Conservation (phyloP, 1,140 invertebrate genomes). For the Apis cerana region DNA sequence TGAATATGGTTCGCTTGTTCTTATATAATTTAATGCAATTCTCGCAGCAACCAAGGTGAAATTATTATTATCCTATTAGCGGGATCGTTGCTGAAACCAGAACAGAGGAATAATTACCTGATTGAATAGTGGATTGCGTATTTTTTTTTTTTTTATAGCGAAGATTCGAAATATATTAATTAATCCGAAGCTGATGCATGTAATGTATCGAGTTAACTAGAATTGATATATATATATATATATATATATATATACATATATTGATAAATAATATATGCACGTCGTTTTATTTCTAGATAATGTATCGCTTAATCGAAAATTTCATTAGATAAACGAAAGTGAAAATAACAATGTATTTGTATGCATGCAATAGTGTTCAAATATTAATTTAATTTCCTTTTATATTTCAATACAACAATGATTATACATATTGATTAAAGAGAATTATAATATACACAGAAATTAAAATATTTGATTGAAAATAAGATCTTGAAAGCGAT, state of each 20-base stretch:
- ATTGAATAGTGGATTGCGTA: not conserved
- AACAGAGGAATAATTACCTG: not conserved
- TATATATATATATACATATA: no score
- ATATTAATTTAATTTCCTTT: no score
- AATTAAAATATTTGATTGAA: no score
- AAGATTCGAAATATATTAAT: not conserved
- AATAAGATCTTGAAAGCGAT: no score
- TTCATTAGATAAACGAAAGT: not conserved
- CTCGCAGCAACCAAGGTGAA: not conserved
- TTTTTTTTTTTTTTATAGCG: not conserved
- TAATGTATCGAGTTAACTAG: not conserved
- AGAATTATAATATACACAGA: no score
- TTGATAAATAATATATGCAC: not conserved
- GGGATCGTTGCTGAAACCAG: not conserved
- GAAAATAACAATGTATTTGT: no score
- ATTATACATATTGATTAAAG: no score
- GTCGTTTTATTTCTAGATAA: no score
- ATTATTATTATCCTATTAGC: conserved; percentile 5
- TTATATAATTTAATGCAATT: conserved; percentile 17
- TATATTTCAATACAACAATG: no score
- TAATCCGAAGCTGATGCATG: not conserved
- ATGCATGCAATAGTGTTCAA: no score
- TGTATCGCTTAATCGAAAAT: not conserved
- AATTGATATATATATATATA: no score
- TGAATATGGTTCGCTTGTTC: not conserved